Percentiles rank a stretch among this genome's conserved stretches.
phyloP scores from a whole-genome alignment of 1,140 invertebrate genomes.

The Solen grandis region DNA sequence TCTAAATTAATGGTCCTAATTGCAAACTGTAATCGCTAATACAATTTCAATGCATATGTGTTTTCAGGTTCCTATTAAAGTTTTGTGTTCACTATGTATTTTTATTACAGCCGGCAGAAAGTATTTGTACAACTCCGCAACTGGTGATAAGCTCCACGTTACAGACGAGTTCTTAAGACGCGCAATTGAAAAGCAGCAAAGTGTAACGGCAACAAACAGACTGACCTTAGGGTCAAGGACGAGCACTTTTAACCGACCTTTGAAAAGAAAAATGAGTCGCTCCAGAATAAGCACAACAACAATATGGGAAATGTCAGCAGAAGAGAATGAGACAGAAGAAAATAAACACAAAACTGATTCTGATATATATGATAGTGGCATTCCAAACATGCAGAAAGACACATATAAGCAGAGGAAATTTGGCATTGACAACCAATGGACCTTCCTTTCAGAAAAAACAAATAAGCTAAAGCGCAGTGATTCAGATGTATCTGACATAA shows the following conservation, averaged over 20 bases:
- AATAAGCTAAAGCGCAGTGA: no score
- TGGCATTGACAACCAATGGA: no score
- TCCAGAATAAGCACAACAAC: conserved; percentile 49
- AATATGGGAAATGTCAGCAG: conserved; percentile 51
- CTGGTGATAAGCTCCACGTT: conserved; percentile 42
- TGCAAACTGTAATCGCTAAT: no score
- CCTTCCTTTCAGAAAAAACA: no score
- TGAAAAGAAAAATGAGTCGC: conserved; percentile 28
- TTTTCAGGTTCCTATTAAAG: no score
- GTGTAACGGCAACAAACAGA: background rate
- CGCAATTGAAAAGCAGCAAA: conserved; percentile 29
- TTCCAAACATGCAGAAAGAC: no score
- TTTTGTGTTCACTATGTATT: no score
- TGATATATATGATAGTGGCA: background rate
- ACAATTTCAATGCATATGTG: no score
- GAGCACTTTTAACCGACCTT: conserved; percentile 21
- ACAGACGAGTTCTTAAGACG: conserved; percentile 37
- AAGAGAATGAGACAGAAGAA: background rate
- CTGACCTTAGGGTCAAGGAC: conserved; percentile 5
- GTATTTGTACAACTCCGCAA: conserved; percentile 46
- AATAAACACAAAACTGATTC: no score
- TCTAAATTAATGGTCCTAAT: no score
- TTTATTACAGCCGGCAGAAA: conserved; percentile 28
- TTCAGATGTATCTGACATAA: no score
- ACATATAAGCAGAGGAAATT: no score